Evolutionary conservation across 2,888 invertebrate species (phyloP).

Genomic region (Loripinus fragilis): DNA sequence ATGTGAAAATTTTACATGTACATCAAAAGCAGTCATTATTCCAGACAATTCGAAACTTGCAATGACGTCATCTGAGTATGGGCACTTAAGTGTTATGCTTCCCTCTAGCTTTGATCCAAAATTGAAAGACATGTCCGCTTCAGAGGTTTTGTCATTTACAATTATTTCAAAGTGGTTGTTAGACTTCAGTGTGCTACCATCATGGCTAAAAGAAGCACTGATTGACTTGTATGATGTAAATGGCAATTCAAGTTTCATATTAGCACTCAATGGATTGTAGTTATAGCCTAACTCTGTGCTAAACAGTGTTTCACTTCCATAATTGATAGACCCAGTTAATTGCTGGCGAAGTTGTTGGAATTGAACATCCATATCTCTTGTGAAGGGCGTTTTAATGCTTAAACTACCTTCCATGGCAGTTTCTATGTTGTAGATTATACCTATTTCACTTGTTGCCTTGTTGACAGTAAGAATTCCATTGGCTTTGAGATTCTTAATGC

Average conservation of each 20-base stretch:
- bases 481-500: not conserved
- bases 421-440: not conserved
- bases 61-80: slow-evolving; percentile 24
- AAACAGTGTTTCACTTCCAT: not conserved
- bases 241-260: slow-evolving; percentile 32
- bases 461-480: not conserved
- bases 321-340: not conserved
- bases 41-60: slow-evolving; percentile 44
- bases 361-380: slow-evolving; percentile 31
- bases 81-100: slow-evolving; percentile 30
- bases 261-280: not conserved
- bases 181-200: slow-evolving; percentile 33
- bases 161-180: slow-evolving; percentile 44
- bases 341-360: not conserved
- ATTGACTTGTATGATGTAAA: slow-evolving; percentile 31
- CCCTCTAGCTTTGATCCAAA: slow-evolving; percentile 46
- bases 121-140: slow-evolving; percentile 56
- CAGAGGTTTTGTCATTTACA: slow-evolving; percentile 49
- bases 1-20: slow-evolving; percentile 23
- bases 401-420: slow-evolving; percentile 20
- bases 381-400: slow-evolving; percentile 28
- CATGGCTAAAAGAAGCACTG: slow-evolving; percentile 38
- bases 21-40: slow-evolving; percentile 19
- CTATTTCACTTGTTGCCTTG: not conserved
- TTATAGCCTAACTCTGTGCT: not conserved